A percentile compares a stretch with the other conserved stretches of the same genome.
phyloP scores from a whole-genome alignment of 2,113 vertebrate species.

The Phrynosoma blainvillii region DNA sequence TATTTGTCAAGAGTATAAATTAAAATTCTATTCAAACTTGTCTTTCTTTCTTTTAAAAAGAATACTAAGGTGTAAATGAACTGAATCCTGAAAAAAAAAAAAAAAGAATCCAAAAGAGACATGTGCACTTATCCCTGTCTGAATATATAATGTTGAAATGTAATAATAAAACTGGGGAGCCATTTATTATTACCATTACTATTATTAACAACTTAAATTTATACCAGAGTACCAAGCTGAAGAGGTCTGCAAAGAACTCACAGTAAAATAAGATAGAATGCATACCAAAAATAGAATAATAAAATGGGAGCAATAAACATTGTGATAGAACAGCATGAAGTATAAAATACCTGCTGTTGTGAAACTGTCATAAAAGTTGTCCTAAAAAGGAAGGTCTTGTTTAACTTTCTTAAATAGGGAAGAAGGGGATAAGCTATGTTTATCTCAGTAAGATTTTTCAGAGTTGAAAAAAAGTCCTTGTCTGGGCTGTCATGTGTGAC shows the following conservation, averaged over 20 bases:
- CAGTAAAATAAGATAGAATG: not conserved
- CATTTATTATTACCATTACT: not conserved
- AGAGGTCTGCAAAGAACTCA: not conserved
- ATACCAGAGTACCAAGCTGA: not conserved
- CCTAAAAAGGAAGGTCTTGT: not conserved
- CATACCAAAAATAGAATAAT: not conserved
- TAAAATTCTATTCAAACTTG: not conserved
- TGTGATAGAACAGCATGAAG: not conserved
- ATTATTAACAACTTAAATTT: not conserved
- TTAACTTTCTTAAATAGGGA: not conserved
- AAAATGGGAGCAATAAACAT: conserved; percentile 3
- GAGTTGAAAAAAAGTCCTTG: not conserved
- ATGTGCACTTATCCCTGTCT: not conserved
- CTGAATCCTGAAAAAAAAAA: not conserved
- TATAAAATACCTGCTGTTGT: not conserved
- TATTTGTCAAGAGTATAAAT: not conserved
- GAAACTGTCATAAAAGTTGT: not conserved
- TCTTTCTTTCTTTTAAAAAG: too few species aligned
- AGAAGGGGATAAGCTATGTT: not conserved
- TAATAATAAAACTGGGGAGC: not conserved
- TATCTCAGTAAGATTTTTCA: not conserved
- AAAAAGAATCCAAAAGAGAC: not conserved
- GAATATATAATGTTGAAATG: not conserved
- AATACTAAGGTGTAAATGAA: not conserved
- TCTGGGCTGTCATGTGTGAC: not conserved